These are phyloP conservation scores for Nycticebus coucang DNA, from an alignment of 2,113 vertebrate genomes.

Conservation along the genomic window DNA sequence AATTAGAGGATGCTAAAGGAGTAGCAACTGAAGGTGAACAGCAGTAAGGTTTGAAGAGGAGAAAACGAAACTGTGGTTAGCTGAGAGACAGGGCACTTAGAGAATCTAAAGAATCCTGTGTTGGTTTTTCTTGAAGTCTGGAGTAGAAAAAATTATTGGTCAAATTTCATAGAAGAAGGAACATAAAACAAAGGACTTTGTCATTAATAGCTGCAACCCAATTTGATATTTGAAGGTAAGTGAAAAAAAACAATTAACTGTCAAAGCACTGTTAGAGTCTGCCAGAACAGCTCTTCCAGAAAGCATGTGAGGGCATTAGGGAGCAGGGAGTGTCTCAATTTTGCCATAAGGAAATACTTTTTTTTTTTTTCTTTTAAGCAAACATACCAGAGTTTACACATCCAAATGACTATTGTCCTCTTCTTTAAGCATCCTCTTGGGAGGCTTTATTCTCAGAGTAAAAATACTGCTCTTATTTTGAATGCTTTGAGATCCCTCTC, in stretches of 20 bases:
- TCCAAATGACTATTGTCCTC: conserved; percentile 12
- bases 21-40: not conserved
- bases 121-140: not conserved
- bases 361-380: not conserved
- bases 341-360: conserved; percentile 41
- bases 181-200: conserved; percentile 40
- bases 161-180: conserved; percentile 38
- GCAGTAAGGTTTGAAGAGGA: not conserved
- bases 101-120: not conserved
- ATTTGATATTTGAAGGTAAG: conserved; percentile 39
- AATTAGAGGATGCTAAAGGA: not conserved
- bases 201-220: conserved; percentile 25
- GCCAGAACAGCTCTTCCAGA: not conserved
- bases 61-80: not conserved
- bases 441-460: not conserved
- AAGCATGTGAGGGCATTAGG: not conserved
- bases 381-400: conserved; percentile 40
- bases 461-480: not conserved
- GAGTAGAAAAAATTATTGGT: conserved; percentile 23
- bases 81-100: not conserved
- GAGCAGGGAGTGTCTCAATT: not conserved
- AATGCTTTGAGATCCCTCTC: not conserved
- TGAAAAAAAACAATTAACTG: not conserved
- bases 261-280: not conserved
- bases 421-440: not conserved